phyloP scores from a whole-genome alignment of 1,140 invertebrate species.

The Apis florea region DNA sequence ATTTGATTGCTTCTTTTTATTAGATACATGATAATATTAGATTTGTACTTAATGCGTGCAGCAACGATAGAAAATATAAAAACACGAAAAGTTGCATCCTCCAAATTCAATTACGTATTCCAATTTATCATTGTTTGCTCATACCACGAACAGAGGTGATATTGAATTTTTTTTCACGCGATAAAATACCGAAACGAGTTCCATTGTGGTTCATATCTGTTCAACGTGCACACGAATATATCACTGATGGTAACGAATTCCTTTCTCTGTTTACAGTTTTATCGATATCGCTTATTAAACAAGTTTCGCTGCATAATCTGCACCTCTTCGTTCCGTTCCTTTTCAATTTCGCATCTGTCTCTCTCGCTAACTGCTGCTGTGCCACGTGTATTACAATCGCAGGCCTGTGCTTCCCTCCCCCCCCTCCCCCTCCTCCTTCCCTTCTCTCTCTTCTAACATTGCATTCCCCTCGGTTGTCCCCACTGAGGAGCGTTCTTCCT shows the following conservation, averaged over 20 bases:
- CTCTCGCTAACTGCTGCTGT: background rate
- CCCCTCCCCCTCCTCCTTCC: background rate
- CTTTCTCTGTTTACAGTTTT: conserved; percentile 19
- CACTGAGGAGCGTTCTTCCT: no score
- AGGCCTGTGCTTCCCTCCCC: background rate
- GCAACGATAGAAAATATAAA: no score
- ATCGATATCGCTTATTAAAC: conserved; percentile 55
- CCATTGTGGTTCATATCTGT: background rate
- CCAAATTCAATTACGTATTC: background rate
- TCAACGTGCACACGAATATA: background rate
- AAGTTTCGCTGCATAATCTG: conserved; percentile 12
- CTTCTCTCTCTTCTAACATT: background rate
- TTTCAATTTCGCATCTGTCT: background rate
- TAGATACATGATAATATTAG: no score
- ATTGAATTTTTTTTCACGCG: background rate
- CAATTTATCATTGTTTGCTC: background rate
- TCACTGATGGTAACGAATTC: background rate
- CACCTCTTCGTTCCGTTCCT: background rate
- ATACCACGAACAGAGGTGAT: background rate
- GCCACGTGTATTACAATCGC: conserved; percentile 18
- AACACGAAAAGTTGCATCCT: background rate
- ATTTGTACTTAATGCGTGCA: no score
- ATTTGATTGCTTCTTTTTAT: no score
- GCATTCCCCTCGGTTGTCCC: background rate
- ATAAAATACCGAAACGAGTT: background rate